Evolutionary conservation across 2,113 vertebrate genomes (phyloP), one percentile per base, ranked within the genome.

Genomic region (Chionodraco myersi): DNA sequence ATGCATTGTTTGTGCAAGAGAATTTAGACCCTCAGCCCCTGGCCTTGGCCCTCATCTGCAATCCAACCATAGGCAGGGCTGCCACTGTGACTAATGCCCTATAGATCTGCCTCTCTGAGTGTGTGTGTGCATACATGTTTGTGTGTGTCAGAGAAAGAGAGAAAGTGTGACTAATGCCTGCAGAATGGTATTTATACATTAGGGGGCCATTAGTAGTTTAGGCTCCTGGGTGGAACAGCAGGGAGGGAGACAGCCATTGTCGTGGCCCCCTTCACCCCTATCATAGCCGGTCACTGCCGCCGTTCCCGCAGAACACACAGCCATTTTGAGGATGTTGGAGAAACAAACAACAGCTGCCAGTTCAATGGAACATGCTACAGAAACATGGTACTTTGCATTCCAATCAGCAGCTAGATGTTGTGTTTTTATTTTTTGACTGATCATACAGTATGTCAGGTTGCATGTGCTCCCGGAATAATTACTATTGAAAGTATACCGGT

Each of bases 111-210:
- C 70, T 63, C 64, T 83, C 63, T 45, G 64, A 64, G 75, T 78
- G 67, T 85, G 75, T 77, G 74, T 53, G 75, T 65, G 64, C 57
- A 60, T 86, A 68, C 21, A 21, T 77, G 74, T 73, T 44, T 86
- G 77, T 75, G 75, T 79, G 85, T 61, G 75, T 78, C 67, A 69
- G 58, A 77, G 81, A 80, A 86, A 79, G 49, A 87, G 72, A 89
- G 80, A 90, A 92, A 90, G 89, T 92, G 92, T 94, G 91, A 94
- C 93, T 93, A 94, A 94, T 92, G 91, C 76, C 76, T 72, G 34
- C 82, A 94, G 93, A 94, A 94, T 92, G 89, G 88, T 87, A 87
- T 89, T 92, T 90, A 89, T 92, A 92, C 90, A 93, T 94, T 94
- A 92, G 90, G 89, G 90, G 85, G 88, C 80, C 92, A 92, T 94